phyloP scores from a whole-genome alignment of 2,888 invertebrate genomes.

The Malthinus seriepunctatus region DNA sequence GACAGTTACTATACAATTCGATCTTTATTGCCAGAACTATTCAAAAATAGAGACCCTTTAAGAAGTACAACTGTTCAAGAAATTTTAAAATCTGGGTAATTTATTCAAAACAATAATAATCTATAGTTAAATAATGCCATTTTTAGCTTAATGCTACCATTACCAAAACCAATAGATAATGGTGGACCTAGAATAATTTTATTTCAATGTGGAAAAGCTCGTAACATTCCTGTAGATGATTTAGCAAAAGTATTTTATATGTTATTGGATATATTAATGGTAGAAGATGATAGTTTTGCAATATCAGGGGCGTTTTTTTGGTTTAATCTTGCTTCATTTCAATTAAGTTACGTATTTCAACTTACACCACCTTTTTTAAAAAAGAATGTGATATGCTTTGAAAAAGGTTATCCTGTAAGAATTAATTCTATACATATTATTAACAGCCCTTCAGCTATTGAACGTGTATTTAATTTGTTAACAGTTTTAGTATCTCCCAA shows the following conservation, averaged over 20 bases:
- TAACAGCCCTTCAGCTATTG: background rate
- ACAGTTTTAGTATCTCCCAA: no score
- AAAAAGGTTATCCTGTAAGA: background rate
- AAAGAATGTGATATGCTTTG: background rate
- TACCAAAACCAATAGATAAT: background rate
- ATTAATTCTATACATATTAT: background rate
- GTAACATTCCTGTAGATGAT: no score
- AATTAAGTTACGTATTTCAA: background rate
- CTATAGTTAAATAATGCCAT: background rate
- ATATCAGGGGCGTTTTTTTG: background rate
- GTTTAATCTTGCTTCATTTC: background rate
- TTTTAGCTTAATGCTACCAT: background rate
- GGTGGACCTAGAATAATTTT: no score
- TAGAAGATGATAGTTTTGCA: background rate
- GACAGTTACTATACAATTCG: constrained; percentile 64
- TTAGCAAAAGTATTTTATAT: no score
- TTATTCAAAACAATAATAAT: constrained; percentile 19
- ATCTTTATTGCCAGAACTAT: constrained; percentile 62
- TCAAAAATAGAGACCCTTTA: constrained; percentile 57
- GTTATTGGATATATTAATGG: background rate
- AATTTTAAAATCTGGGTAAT: constrained; percentile 54
- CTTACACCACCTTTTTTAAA: background rate
- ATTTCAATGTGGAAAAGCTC: no score
- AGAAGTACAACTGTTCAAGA: constrained; percentile 39
- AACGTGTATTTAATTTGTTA: background rate